Evolutionary conservation across 2,888 invertebrate species (phyloP), one percentile per base, ranked within the genome.

Genomic region (Thalpophila matura): DNA sequence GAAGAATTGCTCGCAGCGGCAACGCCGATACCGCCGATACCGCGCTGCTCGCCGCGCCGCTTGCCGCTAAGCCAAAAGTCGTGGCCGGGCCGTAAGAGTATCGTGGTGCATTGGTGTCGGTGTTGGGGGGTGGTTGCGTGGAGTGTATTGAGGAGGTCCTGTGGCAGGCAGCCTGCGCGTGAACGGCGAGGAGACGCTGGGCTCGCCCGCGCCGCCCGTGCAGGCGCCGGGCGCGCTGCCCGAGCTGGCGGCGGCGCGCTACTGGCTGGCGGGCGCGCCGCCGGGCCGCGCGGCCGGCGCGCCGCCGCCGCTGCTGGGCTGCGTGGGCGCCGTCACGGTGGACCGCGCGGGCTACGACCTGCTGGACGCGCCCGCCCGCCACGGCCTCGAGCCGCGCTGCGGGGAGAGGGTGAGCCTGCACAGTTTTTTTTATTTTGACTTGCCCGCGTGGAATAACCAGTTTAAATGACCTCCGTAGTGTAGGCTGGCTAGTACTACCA

Each of bases 251-350:
- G 93, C 95, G 38, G 97, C 97, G 0, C 94, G 96, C 29, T 97
- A 98, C 89, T 98, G 97, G 92, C 95, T 98, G 80, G 99, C 98
- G 1, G 99, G 99, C 0, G 95, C 97, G 2, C 97, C 98, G 4
- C 98, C 98, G 1, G 97, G 97, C 2, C 38, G 63, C 64, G 24
- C n/a, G n/a, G n/a, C 49, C 26, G 9, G n/a, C 46, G 29, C 4
- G 7, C 4, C 12, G 86, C 62, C 82, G 6, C 85, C 88, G 1
- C 97, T 98, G 89, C 95, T 98, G 51, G 98, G 98, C n/a, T 98
- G 98, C 83, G 96, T 98, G 94, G 97, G 97, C 47, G 97, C 97
- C 60, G 95, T 98, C 2, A 96, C 96, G 37, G 96, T 98, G 7
- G 96, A 97, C 80, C 91, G 96, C 49, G 96, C 97, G 83, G 96